Conservation (phyloP, 2,888 invertebrate genomes). For the Agrotis segetum region DNA sequence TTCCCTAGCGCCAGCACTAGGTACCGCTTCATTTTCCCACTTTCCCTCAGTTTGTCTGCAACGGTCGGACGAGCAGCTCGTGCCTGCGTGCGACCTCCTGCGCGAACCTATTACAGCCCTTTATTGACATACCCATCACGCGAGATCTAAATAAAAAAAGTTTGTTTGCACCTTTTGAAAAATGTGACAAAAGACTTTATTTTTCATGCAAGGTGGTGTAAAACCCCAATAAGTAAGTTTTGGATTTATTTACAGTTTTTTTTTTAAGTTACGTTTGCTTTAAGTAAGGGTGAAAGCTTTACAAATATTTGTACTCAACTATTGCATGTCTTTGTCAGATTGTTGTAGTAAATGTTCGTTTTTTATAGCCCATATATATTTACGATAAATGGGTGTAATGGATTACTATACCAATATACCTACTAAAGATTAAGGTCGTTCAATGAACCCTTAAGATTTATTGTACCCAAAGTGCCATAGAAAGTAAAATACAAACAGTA, state of each 20-base stretch:
- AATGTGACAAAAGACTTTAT: conserved; percentile 54
- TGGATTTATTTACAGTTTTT: conserved; percentile 33
- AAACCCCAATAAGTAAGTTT: conserved; percentile 52
- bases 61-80: conserved; percentile 66
- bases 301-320: conserved; percentile 1
- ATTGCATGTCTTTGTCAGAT: conserved; percentile 6
- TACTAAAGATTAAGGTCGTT: conserved; percentile 45
- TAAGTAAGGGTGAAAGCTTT: conserved; percentile 29
- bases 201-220: conserved; percentile 51
- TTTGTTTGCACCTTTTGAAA: conserved; percentile 41
- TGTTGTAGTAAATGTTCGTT: not conserved
- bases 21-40: conserved; percentile 80
- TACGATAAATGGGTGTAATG: conserved; percentile 14
- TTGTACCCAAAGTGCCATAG: not conserved
- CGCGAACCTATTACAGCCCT: conserved; percentile 50
- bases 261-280: conserved; percentile 23
- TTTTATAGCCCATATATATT: not conserved
- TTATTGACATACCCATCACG: conserved; percentile 62
- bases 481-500: not conserved
- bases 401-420: conserved; percentile 10
- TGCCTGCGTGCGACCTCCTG: conserved; percentile 24
- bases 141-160: conserved; percentile 59
- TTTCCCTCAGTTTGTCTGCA: conserved; percentile 80
- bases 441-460: conserved; percentile 55
- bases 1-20: conserved; percentile 71